These are phyloP conservation scores for Tuberolachnus salignus DNA, from an alignment of 2,888 invertebrate species.

Conservation along the genomic window DNA sequence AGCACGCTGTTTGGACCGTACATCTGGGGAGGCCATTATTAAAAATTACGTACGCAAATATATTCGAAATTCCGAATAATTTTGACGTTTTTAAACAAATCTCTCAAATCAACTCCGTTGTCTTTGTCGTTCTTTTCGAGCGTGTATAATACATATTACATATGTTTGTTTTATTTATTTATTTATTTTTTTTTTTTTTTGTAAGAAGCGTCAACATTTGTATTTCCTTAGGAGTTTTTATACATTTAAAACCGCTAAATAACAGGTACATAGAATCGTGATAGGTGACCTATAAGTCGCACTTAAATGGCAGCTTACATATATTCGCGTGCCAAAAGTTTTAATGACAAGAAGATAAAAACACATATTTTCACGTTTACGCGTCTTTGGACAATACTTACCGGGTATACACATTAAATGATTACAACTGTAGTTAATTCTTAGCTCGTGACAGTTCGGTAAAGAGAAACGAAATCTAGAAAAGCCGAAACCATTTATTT, in stretches of 20 bases:
- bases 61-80: no score
- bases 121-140: no score
- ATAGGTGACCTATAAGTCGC: background rate
- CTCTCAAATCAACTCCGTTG: no score
- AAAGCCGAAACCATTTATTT: background rate
- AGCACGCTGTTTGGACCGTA: no score
- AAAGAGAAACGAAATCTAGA: background rate
- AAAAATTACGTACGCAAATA: no score
- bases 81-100: no score
- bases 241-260: conserved; percentile 7
- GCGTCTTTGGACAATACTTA: background rate
- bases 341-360: conserved; percentile 41
- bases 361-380: conserved; percentile 32
- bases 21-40: no score
- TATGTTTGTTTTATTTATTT: no score
- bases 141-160: no score
- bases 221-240: conserved; percentile 8
- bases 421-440: conserved; percentile 19
- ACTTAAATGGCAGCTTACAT: conserved; percentile 23
- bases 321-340: conserved; percentile 31
- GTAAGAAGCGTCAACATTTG: background rate
- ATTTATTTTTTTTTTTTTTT: no score
- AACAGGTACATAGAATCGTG: background rate
- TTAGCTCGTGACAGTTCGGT: background rate
- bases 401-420: background rate